Percentiles rank a stretch among this genome's conserved stretches.
These are phyloP conservation scores for Bombus picipes DNA, from an alignment of 1,140 invertebrate genomes.

Conservation along the genomic window DNA sequence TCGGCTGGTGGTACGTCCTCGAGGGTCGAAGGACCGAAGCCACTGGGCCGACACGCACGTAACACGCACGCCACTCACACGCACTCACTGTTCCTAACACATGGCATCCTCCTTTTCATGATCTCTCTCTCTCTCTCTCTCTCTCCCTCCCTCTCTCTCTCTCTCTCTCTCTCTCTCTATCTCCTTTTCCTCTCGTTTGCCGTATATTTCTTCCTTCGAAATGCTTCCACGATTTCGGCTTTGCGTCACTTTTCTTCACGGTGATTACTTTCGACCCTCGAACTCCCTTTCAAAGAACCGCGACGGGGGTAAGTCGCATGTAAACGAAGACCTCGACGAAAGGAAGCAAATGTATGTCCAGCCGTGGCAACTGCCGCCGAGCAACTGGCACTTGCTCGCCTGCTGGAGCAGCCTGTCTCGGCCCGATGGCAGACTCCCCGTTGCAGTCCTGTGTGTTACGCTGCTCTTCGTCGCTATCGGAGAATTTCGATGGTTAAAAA, in stretches of 20 bases:
- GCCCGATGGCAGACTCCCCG: slow-evolving; percentile 61
- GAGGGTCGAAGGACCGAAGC: slow-evolving; percentile 50
- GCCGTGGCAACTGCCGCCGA: slow-evolving; percentile 74
- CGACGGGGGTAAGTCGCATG: slow-evolving; percentile 4
- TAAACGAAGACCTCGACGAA: neutral
- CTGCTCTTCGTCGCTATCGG: slow-evolving; percentile 40
- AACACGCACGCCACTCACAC: slow-evolving; percentile 56
- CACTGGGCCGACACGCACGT: slow-evolving; percentile 51
- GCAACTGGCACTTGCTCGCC: slow-evolving; percentile 72
- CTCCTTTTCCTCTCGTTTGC: neutral
- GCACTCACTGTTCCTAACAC: slow-evolving; percentile 51
- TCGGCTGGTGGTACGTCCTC: slow-evolving; percentile 45
- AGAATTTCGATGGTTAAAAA: slow-evolving; percentile 38
- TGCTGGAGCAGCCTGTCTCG: slow-evolving; percentile 55
- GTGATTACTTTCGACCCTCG: neutral
- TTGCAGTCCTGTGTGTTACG: slow-evolving; percentile 41
- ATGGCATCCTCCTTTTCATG: slow-evolving; percentile 47
- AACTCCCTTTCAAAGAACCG: neutral
- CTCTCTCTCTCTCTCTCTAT: neutral
- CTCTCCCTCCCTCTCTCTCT: neutral
- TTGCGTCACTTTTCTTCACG: too few relatives aligned
- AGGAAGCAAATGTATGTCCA: slow-evolving; percentile 52
- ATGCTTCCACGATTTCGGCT: neutral
- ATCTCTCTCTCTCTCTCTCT: neutral
- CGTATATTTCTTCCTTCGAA: neutral